These are phyloP conservation scores for Dipodomys stephensi DNA, from an alignment of 2,113 vertebrate genomes.

Conservation along the genomic window DNA sequence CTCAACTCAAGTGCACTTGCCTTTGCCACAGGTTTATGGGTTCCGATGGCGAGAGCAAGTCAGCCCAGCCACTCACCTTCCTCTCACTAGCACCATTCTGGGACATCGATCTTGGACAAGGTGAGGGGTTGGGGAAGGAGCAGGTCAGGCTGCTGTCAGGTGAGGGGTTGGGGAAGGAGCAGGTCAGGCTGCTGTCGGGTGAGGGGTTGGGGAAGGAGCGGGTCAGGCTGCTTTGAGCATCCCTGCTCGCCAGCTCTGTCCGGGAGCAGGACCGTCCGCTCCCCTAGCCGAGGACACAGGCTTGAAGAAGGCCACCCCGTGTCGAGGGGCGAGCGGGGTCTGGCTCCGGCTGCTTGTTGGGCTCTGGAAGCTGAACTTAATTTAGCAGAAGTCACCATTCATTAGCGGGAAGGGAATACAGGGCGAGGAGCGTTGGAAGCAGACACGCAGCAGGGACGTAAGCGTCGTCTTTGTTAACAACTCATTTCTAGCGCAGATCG, in stretches of 20 bases:
- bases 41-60: not conserved
- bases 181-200: not conserved
- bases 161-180: too few species aligned
- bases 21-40: slow-evolving; percentile 25
- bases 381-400: not conserved
- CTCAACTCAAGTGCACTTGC: not conserved
- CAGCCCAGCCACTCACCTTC: not conserved
- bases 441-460: not conserved
- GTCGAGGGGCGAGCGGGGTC: not conserved
- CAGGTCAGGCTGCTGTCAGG: too few species aligned
- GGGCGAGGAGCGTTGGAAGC: not conserved
- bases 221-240: too few species aligned
- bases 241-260: too few species aligned
- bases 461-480: not conserved
- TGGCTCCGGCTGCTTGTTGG: not conserved
- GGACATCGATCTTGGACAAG: slow-evolving; percentile 21
- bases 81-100: not conserved
- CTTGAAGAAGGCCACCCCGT: not conserved
- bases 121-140: not conserved
- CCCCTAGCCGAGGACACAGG: not conserved
- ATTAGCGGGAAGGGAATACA: not conserved
- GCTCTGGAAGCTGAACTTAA: not conserved
- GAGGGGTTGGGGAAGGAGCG: not conserved
- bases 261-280: not conserved
- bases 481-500: not conserved